A percentile compares a stretch with the other conserved stretches of the same genome.
phyloP scores from a whole-genome alignment of 2,113 vertebrate species.

The Scomber colias region DNA sequence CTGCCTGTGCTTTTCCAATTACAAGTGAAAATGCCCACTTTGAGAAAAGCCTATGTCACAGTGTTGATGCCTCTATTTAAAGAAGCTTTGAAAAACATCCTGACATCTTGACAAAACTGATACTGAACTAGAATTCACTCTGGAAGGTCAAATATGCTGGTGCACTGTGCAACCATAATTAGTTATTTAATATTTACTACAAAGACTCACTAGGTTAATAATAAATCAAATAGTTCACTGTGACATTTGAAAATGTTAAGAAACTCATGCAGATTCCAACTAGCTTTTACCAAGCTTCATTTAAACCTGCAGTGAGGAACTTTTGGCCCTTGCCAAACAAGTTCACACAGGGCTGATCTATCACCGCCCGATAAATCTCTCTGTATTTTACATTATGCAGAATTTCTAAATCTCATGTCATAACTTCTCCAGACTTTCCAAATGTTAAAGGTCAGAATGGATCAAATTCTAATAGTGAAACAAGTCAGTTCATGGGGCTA shows the following conservation, averaged over 20 bases:
- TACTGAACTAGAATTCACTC: conserved; percentile 18
- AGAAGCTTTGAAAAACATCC: not conserved
- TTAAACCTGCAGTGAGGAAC: not conserved
- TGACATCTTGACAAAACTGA: conserved; percentile 23
- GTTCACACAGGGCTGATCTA: no score
- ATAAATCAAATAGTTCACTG: not conserved
- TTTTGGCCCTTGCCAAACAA: no score
- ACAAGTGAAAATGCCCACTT: conserved; percentile 35
- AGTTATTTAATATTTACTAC: not conserved
- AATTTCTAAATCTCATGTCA: no score
- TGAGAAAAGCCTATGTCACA: conserved; percentile 24
- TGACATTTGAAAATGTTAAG: conserved; percentile 3
- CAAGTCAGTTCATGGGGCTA: no score
- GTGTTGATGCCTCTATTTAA: not conserved
- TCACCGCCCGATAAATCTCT: no score
- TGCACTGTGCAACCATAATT: not conserved
- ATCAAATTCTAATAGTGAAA: no score
- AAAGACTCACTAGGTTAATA: not conserved
- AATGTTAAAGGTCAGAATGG: no score
- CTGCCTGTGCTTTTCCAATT: not conserved
- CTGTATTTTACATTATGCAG: no score
- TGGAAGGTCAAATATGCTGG: conserved; percentile 14
- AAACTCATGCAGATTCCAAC: not conserved
- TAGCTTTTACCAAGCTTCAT: not conserved
- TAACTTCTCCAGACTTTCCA: no score